A percentile compares a stretch with the other conserved stretches of the same genome.
Evolutionary conservation across 2,113 vertebrate genomes (phyloP).

Genomic region (Henicopernis longicauda): DNA sequence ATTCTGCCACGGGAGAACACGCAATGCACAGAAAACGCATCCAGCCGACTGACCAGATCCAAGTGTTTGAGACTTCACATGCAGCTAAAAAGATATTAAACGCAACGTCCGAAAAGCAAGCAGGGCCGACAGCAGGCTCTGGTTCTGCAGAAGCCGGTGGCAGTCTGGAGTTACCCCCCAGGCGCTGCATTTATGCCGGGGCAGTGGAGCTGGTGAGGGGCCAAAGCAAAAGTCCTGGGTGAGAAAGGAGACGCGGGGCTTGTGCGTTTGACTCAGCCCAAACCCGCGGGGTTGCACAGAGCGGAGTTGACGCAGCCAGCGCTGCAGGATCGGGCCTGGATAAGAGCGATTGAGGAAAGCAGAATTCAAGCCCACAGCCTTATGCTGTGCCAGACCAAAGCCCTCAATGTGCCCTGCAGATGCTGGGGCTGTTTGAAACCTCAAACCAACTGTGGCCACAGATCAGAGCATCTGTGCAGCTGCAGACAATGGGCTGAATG

Average conservation of each 20-base stretch:
- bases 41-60: background rate
- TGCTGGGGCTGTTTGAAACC: background rate
- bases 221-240: background rate
- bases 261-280: fast-evolving
- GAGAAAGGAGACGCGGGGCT: background rate
- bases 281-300: background rate
- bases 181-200: fast-evolving
- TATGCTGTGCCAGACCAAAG: background rate
- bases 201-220: background rate
- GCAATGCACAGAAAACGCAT: fast-evolving
- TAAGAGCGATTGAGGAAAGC: fast-evolving
- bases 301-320: background rate
- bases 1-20: background rate
- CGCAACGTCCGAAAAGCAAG: fast-evolving
- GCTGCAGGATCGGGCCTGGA: background rate
- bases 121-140: background rate
- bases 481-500: fast-evolving
- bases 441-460: background rate
- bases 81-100: background rate
- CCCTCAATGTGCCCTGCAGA: fast-evolving
- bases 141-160: background rate
- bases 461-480: background rate
- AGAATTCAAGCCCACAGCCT: background rate
- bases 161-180: background rate
- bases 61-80: fast-evolving